Conservation (phyloP, 64 coral and sea anemone species). For the Stichodactyla helianthus region DNA sequence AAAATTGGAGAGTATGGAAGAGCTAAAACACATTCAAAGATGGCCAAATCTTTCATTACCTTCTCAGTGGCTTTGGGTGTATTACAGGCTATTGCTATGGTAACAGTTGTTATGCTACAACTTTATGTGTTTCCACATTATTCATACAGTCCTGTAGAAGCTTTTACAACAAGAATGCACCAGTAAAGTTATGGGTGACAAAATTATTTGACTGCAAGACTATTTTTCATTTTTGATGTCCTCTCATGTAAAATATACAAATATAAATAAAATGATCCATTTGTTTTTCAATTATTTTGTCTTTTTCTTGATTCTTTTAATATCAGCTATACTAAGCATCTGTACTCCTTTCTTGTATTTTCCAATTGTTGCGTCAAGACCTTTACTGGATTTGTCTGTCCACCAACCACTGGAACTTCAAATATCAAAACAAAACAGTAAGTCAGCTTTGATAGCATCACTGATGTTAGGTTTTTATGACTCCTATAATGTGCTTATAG, state of each 20-base stretch:
- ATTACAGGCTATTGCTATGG: conserved; percentile 6
- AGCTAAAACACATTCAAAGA: neutral
- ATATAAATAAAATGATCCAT: too few species aligned
- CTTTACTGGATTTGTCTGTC: conserved; percentile 51
- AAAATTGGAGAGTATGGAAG: neutral
- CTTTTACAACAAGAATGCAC: neutral
- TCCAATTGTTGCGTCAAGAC: conserved; percentile 37
- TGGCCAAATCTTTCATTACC: conserved; percentile 7
- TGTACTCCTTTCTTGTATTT: conserved; percentile 58
- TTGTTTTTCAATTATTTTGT: conserved; percentile 10
- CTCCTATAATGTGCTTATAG: too few species aligned
- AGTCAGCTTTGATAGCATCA: neutral
- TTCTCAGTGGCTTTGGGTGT: conserved; percentile 13
- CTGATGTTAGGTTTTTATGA: too few species aligned
- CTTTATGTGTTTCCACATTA: conserved; percentile 16
- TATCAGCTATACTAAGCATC: conserved; percentile 36
- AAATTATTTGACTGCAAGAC: too few species aligned
- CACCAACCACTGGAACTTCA: conserved; percentile 30
- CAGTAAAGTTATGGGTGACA: neutral
- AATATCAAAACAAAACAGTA: neutral
- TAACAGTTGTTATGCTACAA: conserved; percentile 20
- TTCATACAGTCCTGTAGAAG: neutral
- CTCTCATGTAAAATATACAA: too few species aligned
- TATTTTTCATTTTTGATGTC: too few species aligned
- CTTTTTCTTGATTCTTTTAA: conserved; percentile 26